Evolutionary conservation across 2,113 vertebrate species (phyloP).

Genomic region (Jaculus jaculus): DNA sequence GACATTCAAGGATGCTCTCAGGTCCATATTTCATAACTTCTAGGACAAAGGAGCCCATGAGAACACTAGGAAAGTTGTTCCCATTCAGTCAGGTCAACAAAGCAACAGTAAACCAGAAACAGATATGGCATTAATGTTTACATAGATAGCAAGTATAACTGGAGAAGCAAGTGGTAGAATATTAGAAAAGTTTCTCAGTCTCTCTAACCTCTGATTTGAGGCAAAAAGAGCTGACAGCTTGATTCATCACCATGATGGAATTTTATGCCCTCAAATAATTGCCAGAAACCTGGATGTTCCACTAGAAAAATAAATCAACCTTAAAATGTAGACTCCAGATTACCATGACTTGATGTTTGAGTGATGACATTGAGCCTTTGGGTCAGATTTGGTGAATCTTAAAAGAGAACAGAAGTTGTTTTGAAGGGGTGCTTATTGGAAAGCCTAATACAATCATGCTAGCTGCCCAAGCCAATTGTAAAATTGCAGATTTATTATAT

Average conservation of each 20-base stretch:
- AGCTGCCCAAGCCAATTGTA: constrained; percentile 47
- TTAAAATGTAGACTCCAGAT: constrained; percentile 40
- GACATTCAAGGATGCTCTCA: neutral
- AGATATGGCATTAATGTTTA: neutral
- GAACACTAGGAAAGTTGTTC: neutral
- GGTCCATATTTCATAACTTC: neutral
- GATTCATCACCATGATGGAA: constrained; percentile 59
- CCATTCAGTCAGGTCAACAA: neutral
- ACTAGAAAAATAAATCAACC: constrained; percentile 68
- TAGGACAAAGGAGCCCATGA: neutral
- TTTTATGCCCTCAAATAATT: constrained; percentile 67
- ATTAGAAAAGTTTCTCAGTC: constrained; percentile 17
- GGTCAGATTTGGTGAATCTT: constrained; percentile 1
- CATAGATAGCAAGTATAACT: neutral
- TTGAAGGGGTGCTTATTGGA: constrained; percentile 29
- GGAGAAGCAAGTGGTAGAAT: neutral
- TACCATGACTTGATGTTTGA: constrained; percentile 27
- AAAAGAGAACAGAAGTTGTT: constrained; percentile 41
- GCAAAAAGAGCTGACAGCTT: constrained; percentile 56
- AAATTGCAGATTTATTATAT: constrained; percentile 64
- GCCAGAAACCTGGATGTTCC: constrained; percentile 52
- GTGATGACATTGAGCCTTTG: neutral
- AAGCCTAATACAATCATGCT: neutral
- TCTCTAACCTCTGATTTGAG: constrained; percentile 57
- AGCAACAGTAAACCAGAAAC: neutral